Evolutionary conservation across 1,140 invertebrate species (phyloP).

Genomic region (Mesaphorura yosii): DNA sequence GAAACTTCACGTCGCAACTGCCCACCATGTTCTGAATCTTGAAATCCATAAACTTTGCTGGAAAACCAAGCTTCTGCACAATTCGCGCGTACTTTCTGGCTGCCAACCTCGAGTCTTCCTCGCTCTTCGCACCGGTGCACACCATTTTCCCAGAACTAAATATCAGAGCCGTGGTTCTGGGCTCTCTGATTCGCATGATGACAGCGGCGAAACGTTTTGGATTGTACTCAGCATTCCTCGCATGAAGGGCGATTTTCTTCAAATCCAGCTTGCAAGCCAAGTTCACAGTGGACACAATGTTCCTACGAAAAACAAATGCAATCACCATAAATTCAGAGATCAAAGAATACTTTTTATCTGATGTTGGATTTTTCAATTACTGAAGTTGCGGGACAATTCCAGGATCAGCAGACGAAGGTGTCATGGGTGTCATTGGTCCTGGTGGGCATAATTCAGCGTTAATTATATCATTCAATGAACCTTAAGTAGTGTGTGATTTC

Average conservation of each 20-base stretch:
- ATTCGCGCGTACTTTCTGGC: slow-evolving; percentile 98
- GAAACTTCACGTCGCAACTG: slow-evolving; percentile 98
- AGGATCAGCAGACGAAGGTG: slow-evolving; percentile 84
- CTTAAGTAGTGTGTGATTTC: too few relatives aligned
- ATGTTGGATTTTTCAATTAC: too few relatives aligned
- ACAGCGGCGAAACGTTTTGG: slow-evolving; percentile 99
- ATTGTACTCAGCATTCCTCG: slow-evolving; percentile 99
- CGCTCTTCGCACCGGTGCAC: slow-evolving; percentile 98
- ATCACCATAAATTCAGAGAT: neutral
- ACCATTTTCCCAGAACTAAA: slow-evolving; percentile 99
- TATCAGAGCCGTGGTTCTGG: slow-evolving; percentile 94
- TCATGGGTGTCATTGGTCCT: slow-evolving; percentile 84
- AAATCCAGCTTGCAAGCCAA: slow-evolving; percentile 89
- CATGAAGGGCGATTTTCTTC: slow-evolving; percentile 96
- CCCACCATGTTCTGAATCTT: slow-evolving; percentile 99
- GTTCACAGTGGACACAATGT: slow-evolving; percentile 97
- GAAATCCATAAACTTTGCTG: slow-evolving; percentile 98
- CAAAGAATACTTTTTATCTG: slow-evolving; percentile 5
- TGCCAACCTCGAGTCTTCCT: slow-evolving; percentile 90
- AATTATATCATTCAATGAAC: too few relatives aligned
- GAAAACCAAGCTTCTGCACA: slow-evolving; percentile 96
- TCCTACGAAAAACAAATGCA: slow-evolving; percentile 43
- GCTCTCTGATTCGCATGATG: slow-evolving; percentile 98
- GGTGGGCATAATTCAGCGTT: too few relatives aligned
- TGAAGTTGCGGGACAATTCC: slow-evolving; percentile 88